Percentiles rank a stretch among this genome's conserved stretches.
phyloP scores from a whole-genome alignment of 2,113 vertebrate genomes.

The Pollimyrus isidori region DNA sequence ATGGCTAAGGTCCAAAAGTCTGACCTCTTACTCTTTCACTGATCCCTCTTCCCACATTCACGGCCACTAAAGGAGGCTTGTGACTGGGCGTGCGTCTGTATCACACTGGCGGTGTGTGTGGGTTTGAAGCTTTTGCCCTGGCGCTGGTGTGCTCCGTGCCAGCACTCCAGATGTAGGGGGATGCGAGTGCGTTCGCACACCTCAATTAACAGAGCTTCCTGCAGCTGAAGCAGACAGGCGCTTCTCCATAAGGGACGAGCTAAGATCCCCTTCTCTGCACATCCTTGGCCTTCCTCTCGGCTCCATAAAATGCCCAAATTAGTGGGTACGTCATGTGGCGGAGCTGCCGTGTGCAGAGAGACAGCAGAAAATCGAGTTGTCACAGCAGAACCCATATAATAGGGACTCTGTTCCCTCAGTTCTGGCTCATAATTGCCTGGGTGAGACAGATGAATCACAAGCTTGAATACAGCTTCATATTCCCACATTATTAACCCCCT shows the following conservation, averaged over 20 bases:
- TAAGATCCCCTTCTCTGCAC: slow-evolving; percentile 69
- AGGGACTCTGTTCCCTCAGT: slow-evolving; percentile 73
- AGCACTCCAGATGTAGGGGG: slow-evolving; percentile 56
- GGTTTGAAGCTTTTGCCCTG: background rate
- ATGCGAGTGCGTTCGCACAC: slow-evolving; percentile 58
- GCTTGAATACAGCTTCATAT: slow-evolving; percentile 35
- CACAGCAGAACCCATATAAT: slow-evolving; percentile 72
- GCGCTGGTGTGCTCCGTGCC: slow-evolving; percentile 56
- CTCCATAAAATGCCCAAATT: slow-evolving; percentile 84
- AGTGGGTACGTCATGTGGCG: slow-evolving; percentile 81
- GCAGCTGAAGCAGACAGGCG: slow-evolving; percentile 79
- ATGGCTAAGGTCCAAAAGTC: background rate
- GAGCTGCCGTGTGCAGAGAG: slow-evolving; percentile 67
- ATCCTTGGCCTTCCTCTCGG: slow-evolving; percentile 66
- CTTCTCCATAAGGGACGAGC: slow-evolving; percentile 79
- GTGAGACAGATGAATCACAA: slow-evolving; percentile 68
- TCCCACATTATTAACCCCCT: slow-evolving; percentile 66
- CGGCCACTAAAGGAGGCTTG: background rate
- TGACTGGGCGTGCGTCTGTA: background rate
- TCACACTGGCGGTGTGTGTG: background rate
- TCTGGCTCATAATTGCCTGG: slow-evolving; percentile 76
- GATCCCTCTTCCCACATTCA: background rate
- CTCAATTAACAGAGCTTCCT: slow-evolving; percentile 79
- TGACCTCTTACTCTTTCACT: background rate
- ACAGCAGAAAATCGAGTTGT: slow-evolving; percentile 92